Conservation (phyloP, 2,888 invertebrate species). For the Callosobruchus maculatus region DNA sequence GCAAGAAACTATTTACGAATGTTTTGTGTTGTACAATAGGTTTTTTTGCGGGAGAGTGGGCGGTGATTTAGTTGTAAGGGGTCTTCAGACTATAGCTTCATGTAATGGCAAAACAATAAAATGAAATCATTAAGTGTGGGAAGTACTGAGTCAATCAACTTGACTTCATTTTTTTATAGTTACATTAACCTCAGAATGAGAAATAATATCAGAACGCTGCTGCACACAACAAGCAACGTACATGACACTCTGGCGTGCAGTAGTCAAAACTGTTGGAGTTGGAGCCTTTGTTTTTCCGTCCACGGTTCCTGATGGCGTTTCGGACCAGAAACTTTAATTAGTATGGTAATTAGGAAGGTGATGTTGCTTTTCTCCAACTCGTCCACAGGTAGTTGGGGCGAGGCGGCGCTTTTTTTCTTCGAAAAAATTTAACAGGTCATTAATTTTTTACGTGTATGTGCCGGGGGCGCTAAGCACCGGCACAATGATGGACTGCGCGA, state of each 20-base stretch:
- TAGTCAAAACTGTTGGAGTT: constrained; percentile 17
- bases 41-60: no score
- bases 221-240: background rate
- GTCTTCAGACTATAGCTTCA: no score
- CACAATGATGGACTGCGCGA: background rate
- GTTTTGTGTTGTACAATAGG: no score
- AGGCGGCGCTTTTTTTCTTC: constrained; percentile 21
- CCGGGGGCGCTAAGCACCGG: background rate
- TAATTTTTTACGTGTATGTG: constrained; percentile 16
- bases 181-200: no score
- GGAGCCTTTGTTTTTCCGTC: constrained; percentile 25
- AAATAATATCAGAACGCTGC: background rate
- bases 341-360: constrained; percentile 45
- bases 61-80: no score
- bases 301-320: constrained; percentile 18
- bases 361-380: constrained; percentile 36
- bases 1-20: no score
- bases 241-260: constrained; percentile 1
- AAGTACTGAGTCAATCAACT: no score
- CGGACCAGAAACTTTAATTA: constrained; percentile 34
- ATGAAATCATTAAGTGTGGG: no score
- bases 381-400: constrained; percentile 25
- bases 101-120: no score
- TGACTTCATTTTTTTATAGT: no score
- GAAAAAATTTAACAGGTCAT: constrained; percentile 23